A percentile compares a stretch with the other conserved stretches of the same genome.
Evolutionary conservation across 1,140 invertebrate species (phyloP).

Genomic region (Zophobas morio): DNA sequence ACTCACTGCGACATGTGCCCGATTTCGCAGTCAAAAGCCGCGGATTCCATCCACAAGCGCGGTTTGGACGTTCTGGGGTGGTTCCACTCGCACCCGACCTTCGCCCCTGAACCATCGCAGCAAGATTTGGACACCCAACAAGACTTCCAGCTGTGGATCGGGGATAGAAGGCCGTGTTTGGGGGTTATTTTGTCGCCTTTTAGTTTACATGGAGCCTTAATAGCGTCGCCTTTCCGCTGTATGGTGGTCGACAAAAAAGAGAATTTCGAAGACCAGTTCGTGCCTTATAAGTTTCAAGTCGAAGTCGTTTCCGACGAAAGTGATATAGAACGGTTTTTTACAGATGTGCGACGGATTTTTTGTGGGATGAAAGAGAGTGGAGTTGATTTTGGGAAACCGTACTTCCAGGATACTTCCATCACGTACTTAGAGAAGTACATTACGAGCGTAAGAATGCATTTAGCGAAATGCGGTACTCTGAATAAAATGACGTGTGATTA

Average conservation of each 20-base stretch:
- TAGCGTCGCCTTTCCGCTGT: conserved; percentile 65
- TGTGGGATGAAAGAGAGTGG: conserved; percentile 47
- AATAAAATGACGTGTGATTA: conserved; percentile 63
- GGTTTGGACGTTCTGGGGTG: conserved; percentile 74
- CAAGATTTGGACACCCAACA: conserved; percentile 76
- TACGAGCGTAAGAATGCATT: conserved; percentile 64
- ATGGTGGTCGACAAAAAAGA: conserved; percentile 63
- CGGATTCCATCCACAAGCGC: conserved; percentile 69
- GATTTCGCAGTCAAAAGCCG: conserved; percentile 68
- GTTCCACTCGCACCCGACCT: conserved; percentile 80
- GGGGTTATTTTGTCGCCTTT: conserved; percentile 75
- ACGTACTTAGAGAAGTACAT: conserved; percentile 65
- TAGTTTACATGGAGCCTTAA: conserved; percentile 64
- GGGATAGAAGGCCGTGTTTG: conserved; percentile 70
- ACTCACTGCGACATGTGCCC: conserved; percentile 86
- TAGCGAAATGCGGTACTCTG: conserved; percentile 61
- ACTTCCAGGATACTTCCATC: conserved; percentile 63
- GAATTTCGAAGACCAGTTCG: conserved; percentile 60
- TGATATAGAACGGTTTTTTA: conserved; percentile 57
- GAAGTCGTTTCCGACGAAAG: conserved; percentile 57
- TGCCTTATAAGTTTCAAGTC: conserved; percentile 66
- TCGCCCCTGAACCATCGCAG: conserved; percentile 74
- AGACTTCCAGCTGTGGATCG: conserved; percentile 74
- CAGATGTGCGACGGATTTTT: conserved; percentile 50
- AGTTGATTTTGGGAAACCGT: conserved; percentile 60